Evolutionary conservation across 2,888 invertebrate genomes (phyloP).

Genomic region (Sympetrum striolatum): DNA sequence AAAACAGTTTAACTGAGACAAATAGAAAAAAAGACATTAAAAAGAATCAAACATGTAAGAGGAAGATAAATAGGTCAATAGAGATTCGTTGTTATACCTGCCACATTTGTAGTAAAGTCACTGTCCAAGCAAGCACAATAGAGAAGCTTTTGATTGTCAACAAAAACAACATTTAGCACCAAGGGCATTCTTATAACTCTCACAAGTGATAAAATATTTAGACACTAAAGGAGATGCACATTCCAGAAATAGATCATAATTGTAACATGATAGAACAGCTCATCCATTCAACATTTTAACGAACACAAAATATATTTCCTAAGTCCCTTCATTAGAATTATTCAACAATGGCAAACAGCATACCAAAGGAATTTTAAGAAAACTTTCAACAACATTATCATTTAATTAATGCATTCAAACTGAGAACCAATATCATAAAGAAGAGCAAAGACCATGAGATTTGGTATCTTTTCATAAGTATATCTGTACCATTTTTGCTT

Average conservation of each 20-base stretch:
- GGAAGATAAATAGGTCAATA: conserved; percentile 23
- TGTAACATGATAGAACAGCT: conserved; percentile 3
- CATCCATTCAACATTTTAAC: conserved; percentile 12
- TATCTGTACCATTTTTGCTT: neutral
- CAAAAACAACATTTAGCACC: conserved; percentile 38
- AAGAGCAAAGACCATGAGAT: neutral
- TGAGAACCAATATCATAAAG: neutral
- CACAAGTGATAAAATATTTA: conserved; percentile 14
- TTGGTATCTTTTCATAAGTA: neutral
- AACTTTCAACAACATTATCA: neutral
- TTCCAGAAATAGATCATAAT: conserved; percentile 14
- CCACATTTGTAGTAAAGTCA: conserved; percentile 13
- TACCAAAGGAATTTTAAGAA: conserved; percentile 4
- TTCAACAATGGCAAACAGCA: neutral
- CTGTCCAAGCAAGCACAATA: conserved; percentile 35
- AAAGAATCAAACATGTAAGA: conserved; percentile 16
- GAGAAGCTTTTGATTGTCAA: conserved; percentile 22
- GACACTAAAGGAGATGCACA: neutral
- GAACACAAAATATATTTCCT: conserved; percentile 4
- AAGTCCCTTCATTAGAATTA: neutral
- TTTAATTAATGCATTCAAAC: neutral
- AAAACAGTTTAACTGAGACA: neutral
- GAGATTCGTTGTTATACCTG: conserved; percentile 38
- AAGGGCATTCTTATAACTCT: conserved; percentile 28
- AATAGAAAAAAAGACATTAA: conserved; percentile 16